Evolutionary conservation across 2,888 invertebrate genomes (phyloP), one percentile per base, ranked within the genome.

Genomic region (Vanessa cardui): DNA sequence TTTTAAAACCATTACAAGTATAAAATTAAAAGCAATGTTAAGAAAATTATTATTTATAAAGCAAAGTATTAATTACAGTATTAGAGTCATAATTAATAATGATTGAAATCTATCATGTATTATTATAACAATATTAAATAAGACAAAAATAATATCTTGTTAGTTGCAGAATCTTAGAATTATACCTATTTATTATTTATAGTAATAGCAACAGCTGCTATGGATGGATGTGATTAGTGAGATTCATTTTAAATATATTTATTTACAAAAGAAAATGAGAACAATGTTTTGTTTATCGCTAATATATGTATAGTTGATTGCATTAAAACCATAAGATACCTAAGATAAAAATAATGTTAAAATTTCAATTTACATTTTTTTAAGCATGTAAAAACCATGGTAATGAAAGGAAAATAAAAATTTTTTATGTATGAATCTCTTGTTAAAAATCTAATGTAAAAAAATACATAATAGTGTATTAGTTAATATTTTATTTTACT

Each of bases 221-320:
- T 12, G 49, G 44, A 58, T 46, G 50, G 47, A 52, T 46, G 61
- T 61, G 39, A 63, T 6, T 56, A 46, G 6, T 46, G 18, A 49
- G 49, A 49, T 18, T 49, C 9, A 49, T 49, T 49, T 49, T 20
- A 18, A 49, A 49, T 39, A 49, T 49, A 49, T 49, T 49, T 49
- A 49, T 49, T 49, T 39, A 12, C 39, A 39, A 39, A 33, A 39
- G 0, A 47, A n/a, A 7, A n/a, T 18, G 9, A 49, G 18, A 18
- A 20, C n/a, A 18, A 20, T 49, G 8, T 18, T 18, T 49, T 49
- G 20, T 20, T 20, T 9, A 18, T 8, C 2, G n/a, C 18, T 8
- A 20, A 49, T 20, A 49, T 18, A 20, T 49, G 12, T 39, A 8
- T 8, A 39, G 8, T 20, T 47, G n/a, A 47, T 9, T 49, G 49